Base-by-base conservation (phyloP, 2,797 vertebrate genomes). In the Linurgus olivaceus region DNA sequence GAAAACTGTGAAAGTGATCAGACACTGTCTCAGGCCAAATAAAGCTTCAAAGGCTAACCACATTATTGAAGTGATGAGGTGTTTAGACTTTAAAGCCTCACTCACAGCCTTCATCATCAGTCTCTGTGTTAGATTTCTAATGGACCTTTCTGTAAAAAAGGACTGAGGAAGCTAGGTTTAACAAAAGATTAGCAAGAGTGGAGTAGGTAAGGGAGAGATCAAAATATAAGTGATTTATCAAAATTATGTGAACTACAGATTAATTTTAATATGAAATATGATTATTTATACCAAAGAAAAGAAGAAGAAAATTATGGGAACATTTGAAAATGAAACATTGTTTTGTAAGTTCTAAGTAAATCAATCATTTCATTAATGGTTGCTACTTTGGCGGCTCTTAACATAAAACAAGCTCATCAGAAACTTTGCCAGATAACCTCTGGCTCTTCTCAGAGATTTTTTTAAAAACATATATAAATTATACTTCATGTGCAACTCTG, bases 41-140 rank as follows among this genome's bases (percentile, higher is more conserved):
- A 96, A 94, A 95, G 65, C 79, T 95, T 96, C 90, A 95, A 95
- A 90, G 71, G 31, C 85, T 74, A 74, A 87, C 50, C 50, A 62
- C 50, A 31, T 86, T 93, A 55, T 42, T 57, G 86, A 82, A 95
- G 63, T 87, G 77, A 93, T 92, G 93, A 96, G 89, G 91, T 94
- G 88, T 92, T 96, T 79, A 86, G 85, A 40, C 68, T 90, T 96
- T 90, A 96, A 96, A 91, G 66, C 68, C 65, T n/a, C 62, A 52
- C 42, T 65, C 40, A 31, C 48, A 44, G 48, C 66, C 58, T 82
- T 89, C 57, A 76, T 31, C 17, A 21, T 59, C 29, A 57, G 40
- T 52, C n/a, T 67, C 45, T 71, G 40, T 50, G 70, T 67, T 90
- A 83, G 8, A 59, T 82, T 93, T 91, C 58, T 88, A 38, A 71